Evolutionary conservation across 1,140 invertebrate genomes (phyloP).

Genomic region (Harlomillsia oculata): DNA sequence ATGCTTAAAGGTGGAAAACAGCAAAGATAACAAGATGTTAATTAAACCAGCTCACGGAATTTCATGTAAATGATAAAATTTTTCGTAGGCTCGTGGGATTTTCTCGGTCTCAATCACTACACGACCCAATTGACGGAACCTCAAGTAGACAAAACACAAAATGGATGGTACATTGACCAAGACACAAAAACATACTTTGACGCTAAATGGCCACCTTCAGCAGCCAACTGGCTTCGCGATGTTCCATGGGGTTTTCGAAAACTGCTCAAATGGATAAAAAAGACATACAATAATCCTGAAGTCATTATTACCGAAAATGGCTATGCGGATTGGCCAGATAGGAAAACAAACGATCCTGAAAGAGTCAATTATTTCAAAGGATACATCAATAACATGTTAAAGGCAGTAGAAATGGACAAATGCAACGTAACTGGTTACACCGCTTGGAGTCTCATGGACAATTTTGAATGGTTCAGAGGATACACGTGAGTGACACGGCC

Average conservation of each 20-base stretch:
- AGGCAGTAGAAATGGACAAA: conserved; percentile 7
- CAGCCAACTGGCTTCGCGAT: conserved; percentile 39
- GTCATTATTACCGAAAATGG: conserved; percentile 27
- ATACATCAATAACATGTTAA: conserved; percentile 19
- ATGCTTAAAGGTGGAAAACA: conserved; percentile 11
- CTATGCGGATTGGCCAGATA: conserved; percentile 23
- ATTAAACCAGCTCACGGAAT: neutral
- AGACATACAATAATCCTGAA: conserved; percentile 17
- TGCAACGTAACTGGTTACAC: conserved; percentile 15
- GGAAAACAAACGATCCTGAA: conserved; percentile 5
- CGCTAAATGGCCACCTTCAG: conserved; percentile 42
- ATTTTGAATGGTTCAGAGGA: conserved; percentile 31
- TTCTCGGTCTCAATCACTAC: conserved; percentile 39
- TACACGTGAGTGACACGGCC: conserved; percentile 29
- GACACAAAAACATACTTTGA: conserved; percentile 38
- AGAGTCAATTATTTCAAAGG: conserved; percentile 12
- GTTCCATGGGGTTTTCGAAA: conserved; percentile 38
- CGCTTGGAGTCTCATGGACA: conserved; percentile 20
- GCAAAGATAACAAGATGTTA: neutral
- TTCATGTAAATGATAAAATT: neutral
- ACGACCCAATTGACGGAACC: neutral
- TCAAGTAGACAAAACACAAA: neutral
- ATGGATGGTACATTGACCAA: conserved; percentile 1
- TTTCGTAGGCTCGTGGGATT: conserved; percentile 37
- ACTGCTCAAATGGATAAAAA: conserved; percentile 18